Base-by-base conservation (phyloP, 2,113 vertebrate genomes). In the Aplodontia rufa region DNA sequence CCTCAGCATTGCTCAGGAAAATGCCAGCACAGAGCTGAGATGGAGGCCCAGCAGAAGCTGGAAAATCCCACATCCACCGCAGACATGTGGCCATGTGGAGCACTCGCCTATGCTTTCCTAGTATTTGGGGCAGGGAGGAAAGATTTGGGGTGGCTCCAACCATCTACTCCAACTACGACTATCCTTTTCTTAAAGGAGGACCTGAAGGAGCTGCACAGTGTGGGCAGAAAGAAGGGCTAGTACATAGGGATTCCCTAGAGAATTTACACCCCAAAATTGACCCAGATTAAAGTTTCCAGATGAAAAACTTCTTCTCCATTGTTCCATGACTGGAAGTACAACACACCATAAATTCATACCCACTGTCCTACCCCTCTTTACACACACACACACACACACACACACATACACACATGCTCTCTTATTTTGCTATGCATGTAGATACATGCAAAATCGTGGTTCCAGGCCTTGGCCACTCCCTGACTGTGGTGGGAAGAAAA, bases 1-100 rank as follows among this genome's bases (percentile, higher is more conserved):
- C 93, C 81, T 96, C 89, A 91, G 85, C 79, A 62, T 58, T 82
- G 71, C 93, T 92, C 88, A 95, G 91, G 95, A 95, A 97, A 97
- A 96, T 97, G 92, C 79, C 95, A 86, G 91, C 35, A 3, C 45
- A n/a, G 45, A 42, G 68, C 53, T 22, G 24, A 68, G 87, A 58
- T 60, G 17, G 13, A 22, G 68, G 84, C 8, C 0, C 90, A 16
- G 47, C 19, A 1, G 64, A 89, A 45, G 60, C 85, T 49, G 45
- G 71, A 40, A 60, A 75, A 75, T 32, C 40, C 92, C 49, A 72
- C 78, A 26, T 66, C 32, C 19, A 5, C 69, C 78, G 47, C 40
- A 62, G 8, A n/a, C n/a, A 6, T 47, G 2, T 0, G 0, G 8
- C 35, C 2, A 0, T 12, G 37, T 12, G 0, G 45, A 64, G 28